phyloP scores from a whole-genome alignment of 1,140 invertebrate genomes.

The Tribolium madens region DNA sequence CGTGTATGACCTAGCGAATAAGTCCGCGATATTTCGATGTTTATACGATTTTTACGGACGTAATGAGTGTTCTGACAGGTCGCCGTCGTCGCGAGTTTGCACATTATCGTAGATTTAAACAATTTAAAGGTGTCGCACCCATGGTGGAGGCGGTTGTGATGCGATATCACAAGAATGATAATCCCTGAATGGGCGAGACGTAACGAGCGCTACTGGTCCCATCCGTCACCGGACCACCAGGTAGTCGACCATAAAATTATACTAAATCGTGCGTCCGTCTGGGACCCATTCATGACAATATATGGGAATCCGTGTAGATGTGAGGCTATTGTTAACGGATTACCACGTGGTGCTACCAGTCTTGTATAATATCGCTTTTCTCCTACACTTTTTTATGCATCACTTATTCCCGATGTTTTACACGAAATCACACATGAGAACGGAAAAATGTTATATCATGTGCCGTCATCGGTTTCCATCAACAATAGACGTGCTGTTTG shows the following conservation, averaged over 20 bases:
- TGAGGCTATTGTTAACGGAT: constrained; percentile 62
- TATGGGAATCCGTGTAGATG: constrained; percentile 64
- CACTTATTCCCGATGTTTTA: constrained; percentile 22
- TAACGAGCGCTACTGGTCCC: constrained; percentile 60
- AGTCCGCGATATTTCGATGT: not conserved
- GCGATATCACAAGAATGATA: constrained; percentile 62
- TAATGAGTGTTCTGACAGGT: not conserved
- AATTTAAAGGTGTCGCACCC: constrained; percentile 25
- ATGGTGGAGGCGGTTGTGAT: constrained; percentile 47
- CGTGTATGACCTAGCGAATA: constrained; percentile 13
- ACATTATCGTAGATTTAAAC: constrained; percentile 22
- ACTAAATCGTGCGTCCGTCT: constrained; percentile 64
- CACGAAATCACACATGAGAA: constrained; percentile 37
- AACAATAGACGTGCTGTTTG: constrained; percentile 10
- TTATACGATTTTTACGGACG: not conserved
- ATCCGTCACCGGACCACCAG: constrained; percentile 64
- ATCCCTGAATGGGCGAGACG: constrained; percentile 62
- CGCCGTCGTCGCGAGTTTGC: constrained; percentile 3
- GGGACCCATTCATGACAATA: constrained; percentile 62
- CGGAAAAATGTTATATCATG: constrained; percentile 23
- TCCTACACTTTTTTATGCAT: constrained; percentile 26
- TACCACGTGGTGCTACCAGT: constrained; percentile 60
- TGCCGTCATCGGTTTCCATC: not conserved
- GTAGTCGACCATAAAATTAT: constrained; percentile 64
- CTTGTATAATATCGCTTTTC: constrained; percentile 56